Evolutionary conservation across 2,113 vertebrate species (phyloP), one percentile per base, ranked within the genome.

Genomic region (Amphilophus citrinellus): DNA sequence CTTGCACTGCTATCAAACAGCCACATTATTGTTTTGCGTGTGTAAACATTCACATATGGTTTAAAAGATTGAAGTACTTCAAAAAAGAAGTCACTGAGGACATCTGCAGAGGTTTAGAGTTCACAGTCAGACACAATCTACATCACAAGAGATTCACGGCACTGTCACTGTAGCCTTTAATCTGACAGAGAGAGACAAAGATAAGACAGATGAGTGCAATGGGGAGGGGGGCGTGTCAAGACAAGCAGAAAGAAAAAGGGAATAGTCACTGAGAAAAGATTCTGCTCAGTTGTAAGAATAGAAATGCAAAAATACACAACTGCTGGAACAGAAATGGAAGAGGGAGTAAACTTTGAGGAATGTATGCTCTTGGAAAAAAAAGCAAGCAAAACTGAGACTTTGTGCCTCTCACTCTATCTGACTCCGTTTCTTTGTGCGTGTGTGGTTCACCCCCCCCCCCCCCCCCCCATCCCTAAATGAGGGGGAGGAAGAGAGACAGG

Each of bases 361-460:
- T 90, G 79, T 30, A 61, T 90, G 13, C 76, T 1, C 44, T 80
- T 79, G 76, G 76, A 83, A 2, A 86, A 88, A 66, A 61, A 82
- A 68, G 42, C 35, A 82, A 79, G 61, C 65, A 83, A 47, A 90
- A 84, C 66, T 71, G 76, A 88, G 65, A 84, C 68, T 58, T 42
- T 20, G 2, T 65, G 32, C 44, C 71, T 84, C 61, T 65, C 2
- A 8, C 83, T 37, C 79, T 68, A 61, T 83, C 18, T 76, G 56
- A 80, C 61, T 71, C 13, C n/a, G 24, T 83, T 47, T 85, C 35
- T 84, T 59, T 61, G 65, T 82, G 44, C 76, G 80, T 57, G 81
- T 87, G 93, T 77, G 89, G 88, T 89, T 89, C 79, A 27, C 84
- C 61, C 79, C 24, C 24, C 83, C 78, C 37, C 63, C 37, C 22